phyloP scores from a whole-genome alignment of 2,113 vertebrate species.

The Dipodomys ordii region DNA sequence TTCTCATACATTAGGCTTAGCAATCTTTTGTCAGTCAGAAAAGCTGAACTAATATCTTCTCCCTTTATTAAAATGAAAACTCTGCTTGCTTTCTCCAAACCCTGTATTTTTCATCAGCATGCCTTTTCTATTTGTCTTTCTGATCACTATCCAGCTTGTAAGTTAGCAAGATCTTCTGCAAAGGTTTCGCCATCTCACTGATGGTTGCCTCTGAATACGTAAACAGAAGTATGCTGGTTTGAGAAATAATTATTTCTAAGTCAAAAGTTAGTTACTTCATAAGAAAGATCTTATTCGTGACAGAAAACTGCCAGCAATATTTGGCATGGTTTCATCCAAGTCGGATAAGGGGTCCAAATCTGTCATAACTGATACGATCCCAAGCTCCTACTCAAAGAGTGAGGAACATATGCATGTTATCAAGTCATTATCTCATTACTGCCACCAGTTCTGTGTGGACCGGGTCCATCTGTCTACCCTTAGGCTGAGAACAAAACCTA shows the following conservation, averaged over 20 bases:
- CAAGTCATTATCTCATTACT: conserved; percentile 82
- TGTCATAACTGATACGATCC: conserved; percentile 83
- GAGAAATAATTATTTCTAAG: conserved; percentile 77
- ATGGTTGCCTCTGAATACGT: conserved; percentile 60
- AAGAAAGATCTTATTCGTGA: conserved; percentile 81
- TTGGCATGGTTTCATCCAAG: conserved; percentile 81
- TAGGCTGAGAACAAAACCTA: conserved; percentile 63
- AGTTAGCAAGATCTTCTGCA: conserved; percentile 62
- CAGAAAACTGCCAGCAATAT: conserved; percentile 78
- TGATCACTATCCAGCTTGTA: conserved; percentile 69
- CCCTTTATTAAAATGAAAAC: conserved; percentile 34
- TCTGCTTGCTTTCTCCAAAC: conserved; percentile 61
- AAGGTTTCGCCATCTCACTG: conserved; percentile 57
- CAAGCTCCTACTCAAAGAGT: conserved; percentile 69
- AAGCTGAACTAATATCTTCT: conserved; percentile 44
- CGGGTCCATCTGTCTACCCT: conserved; percentile 78
- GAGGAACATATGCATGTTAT: conserved; percentile 83
- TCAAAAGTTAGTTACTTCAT: conserved; percentile 80
- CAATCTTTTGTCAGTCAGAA: conserved; percentile 63
- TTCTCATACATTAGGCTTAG: conserved; percentile 63
- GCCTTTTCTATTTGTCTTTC: conserved; percentile 60
- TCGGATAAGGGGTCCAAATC: conserved; percentile 82
- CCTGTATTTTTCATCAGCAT: conserved; percentile 9
- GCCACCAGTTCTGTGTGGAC: conserved; percentile 69
- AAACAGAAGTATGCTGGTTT: conserved; percentile 75